Percentiles rank a stretch among this genome's conserved stretches.
These are phyloP conservation scores for Marcusenius ussheri DNA, from an alignment of 2,113 vertebrate species.

Conservation along the genomic window DNA sequence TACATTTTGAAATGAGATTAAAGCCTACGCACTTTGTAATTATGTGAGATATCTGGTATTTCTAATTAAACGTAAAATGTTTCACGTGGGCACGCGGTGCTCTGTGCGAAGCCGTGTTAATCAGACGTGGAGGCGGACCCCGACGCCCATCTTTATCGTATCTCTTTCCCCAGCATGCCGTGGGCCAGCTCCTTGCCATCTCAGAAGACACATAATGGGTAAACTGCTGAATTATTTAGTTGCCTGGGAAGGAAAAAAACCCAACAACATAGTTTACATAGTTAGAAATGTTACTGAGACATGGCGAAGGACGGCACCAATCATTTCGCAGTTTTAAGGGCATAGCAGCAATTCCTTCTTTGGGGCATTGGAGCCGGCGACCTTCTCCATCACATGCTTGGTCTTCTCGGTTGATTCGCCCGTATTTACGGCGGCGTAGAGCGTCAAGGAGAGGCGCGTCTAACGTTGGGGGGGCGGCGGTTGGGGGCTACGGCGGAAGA, in stretches of 20 bases:
- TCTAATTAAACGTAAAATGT: neutral
- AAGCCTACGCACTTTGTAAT: neutral
- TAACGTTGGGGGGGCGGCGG: slow-evolving; percentile 40
- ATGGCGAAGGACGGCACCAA: neutral
- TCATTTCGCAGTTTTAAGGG: neutral
- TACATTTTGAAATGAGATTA: neutral
- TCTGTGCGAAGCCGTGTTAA: neutral
- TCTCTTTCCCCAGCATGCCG: neutral
- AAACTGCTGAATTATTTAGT: slow-evolving; percentile 10
- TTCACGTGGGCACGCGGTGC: neutral
- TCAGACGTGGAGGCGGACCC: neutral
- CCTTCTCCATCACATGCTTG: neutral
- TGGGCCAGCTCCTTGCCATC: slow-evolving; percentile 28
- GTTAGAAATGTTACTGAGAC: neutral
- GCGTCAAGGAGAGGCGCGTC: neutral
- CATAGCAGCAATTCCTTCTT: neutral
- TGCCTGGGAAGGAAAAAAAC: neutral
- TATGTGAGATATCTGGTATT: slow-evolving; percentile 2
- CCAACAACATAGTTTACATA: neutral
- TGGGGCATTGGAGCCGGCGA: neutral
- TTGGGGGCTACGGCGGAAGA: slow-evolving; percentile 43
- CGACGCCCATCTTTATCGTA: neutral
- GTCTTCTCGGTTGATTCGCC: neutral
- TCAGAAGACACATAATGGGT: slow-evolving; percentile 26
- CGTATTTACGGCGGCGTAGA: slow-evolving; percentile 33